Evolutionary conservation across 2,113 vertebrate genomes (phyloP).

Genomic region (Mohoua ochrocephala): DNA sequence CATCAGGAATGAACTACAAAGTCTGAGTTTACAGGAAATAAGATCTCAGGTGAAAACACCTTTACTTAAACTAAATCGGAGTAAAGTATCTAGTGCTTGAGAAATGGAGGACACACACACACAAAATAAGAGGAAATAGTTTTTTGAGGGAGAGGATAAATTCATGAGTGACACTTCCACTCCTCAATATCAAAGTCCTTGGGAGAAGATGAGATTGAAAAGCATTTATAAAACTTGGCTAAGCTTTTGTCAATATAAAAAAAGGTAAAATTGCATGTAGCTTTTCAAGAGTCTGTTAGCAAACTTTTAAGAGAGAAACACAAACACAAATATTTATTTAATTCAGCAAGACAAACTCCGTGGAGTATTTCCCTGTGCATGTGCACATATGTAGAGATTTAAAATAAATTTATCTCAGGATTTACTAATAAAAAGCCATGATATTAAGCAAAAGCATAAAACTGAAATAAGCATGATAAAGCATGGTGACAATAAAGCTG

Average conservation of each 20-base stretch:
- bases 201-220: background rate
- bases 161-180: background rate
- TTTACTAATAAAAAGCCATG: background rate
- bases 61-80: background rate
- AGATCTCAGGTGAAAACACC: background rate
- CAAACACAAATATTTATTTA: background rate
- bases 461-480: background rate
- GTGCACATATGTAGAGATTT: background rate
- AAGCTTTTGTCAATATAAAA: background rate
- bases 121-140: background rate
- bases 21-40: background rate
- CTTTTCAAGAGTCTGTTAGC: background rate
- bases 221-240: background rate
- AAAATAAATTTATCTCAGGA: background rate
- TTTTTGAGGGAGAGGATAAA: background rate
- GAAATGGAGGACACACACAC: background rate
- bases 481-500: background rate
- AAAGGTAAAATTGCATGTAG: background rate
- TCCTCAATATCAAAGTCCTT: background rate
- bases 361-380: background rate
- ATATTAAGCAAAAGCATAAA: background rate
- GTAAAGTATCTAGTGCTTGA: background rate
- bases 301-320: background rate
- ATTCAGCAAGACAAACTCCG: background rate
- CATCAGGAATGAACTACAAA: background rate